A percentile compares a stretch with the other conserved stretches of the same genome.
These are phyloP conservation scores for Coryphaenoides rupestris DNA, from an alignment of 2,113 vertebrate genomes.

Conservation along the genomic window DNA sequence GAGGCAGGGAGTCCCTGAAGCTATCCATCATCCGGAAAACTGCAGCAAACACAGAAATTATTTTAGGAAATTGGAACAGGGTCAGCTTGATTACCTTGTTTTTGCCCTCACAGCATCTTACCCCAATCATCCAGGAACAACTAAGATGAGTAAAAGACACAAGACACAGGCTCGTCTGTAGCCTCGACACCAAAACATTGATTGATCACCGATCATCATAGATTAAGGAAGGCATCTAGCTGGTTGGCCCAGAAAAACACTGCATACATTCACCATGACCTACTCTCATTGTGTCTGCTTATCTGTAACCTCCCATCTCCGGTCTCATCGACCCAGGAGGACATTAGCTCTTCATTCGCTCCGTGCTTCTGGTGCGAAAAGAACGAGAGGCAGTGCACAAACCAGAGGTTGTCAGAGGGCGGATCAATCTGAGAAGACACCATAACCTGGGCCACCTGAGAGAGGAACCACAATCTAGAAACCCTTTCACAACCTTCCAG, in stretches of 20 bases:
- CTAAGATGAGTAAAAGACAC: conserved; percentile 60
- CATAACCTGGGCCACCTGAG: conserved; percentile 48
- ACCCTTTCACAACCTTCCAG: conserved; percentile 62
- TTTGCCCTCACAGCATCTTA: conserved; percentile 57
- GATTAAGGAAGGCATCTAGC: conserved; percentile 49
- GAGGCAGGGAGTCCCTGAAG: conserved; percentile 70
- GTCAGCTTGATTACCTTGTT: conserved; percentile 69
- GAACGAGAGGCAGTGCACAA: conserved; percentile 5
- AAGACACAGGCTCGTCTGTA: conserved; percentile 27
- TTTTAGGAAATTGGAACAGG: conserved; percentile 77
- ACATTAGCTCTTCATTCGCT: conserved; percentile 52
- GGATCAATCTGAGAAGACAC: conserved; percentile 34
- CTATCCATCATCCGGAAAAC: conserved; percentile 76
- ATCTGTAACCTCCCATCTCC: conserved; percentile 47
- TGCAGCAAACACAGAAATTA: conserved; percentile 78
- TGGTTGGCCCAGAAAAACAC: conserved; percentile 70
- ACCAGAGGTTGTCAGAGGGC: conserved; percentile 36
- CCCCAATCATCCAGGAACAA: conserved; percentile 59
- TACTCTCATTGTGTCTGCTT: conserved; percentile 59
- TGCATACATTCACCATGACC: conserved; percentile 69
- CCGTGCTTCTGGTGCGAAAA: conserved; percentile 58
- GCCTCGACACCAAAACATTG: conserved; percentile 38
- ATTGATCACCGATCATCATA: conserved; percentile 55
- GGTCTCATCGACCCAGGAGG: conserved; percentile 51
- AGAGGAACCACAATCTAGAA: conserved; percentile 75